Conservation (phyloP, 2,797 vertebrate species). For the Antrozous pallidus region DNA sequence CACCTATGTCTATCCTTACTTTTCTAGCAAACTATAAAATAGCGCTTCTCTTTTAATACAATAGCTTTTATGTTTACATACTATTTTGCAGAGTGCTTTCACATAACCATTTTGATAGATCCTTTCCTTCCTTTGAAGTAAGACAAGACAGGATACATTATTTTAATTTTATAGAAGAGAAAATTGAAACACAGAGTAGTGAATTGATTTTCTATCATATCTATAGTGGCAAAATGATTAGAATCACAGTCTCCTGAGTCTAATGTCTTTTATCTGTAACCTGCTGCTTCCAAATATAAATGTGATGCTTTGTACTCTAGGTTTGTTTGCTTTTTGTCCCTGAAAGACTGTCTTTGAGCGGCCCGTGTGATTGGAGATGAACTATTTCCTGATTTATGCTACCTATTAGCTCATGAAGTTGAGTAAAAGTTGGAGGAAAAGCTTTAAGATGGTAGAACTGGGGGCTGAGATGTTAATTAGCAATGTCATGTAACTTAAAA, state of each 20-base stretch:
- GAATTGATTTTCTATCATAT: neutral
- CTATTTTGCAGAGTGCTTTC: neutral
- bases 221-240: neutral
- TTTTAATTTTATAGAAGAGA: neutral
- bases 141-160: neutral
- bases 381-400: neutral
- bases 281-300: neutral
- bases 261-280: neutral
- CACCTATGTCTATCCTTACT: neutral
- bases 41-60: neutral
- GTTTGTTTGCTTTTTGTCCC: neutral
- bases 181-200: neutral
- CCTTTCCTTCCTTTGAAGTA: neutral
- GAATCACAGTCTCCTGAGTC: neutral
- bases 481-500: neutral
- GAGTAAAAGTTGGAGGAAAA: neutral
- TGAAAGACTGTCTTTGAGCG: constrained; percentile 6
- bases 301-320: neutral
- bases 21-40: constrained; percentile 3
- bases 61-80: neutral
- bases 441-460: neutral
- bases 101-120: neutral
- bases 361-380: neutral
- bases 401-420: neutral
- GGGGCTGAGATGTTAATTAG: neutral